Evolutionary conservation across 2,797 vertebrate genomes (phyloP).

Genomic region (Synanceia verrucosa): DNA sequence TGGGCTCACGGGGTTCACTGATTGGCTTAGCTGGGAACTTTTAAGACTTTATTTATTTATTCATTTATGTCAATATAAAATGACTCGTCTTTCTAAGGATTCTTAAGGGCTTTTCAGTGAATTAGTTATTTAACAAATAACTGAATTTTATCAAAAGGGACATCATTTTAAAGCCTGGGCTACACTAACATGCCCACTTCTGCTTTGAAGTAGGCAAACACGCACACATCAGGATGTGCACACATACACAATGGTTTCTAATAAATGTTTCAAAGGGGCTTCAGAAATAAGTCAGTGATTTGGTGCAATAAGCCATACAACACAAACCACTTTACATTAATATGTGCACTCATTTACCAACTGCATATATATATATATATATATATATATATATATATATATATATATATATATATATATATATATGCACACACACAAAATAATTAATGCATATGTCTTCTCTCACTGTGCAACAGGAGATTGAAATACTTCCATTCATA

Average conservation of each 20-base stretch:
- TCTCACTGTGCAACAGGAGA: conserved; percentile 83
- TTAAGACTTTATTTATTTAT: too few species aligned
- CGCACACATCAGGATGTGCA: conserved; percentile 38
- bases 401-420: conserved; percentile 43
- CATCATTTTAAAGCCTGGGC: too few species aligned
- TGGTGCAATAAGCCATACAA: conserved; percentile 73
- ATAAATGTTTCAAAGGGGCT: conserved; percentile 96
- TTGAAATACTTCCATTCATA: conserved; percentile 87
- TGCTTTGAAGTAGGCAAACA: conserved; percentile 66
- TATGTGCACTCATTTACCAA: conserved; percentile 22
- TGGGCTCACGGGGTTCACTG: too few species aligned
- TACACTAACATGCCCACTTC: conserved; percentile 64
- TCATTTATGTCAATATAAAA: too few species aligned
- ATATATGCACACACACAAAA: too few species aligned
- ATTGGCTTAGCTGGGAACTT: too few species aligned
- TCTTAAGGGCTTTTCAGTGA: too few species aligned
- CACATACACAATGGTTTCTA: conserved; percentile 83
- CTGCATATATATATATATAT: background rate
- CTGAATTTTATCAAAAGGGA: too few species aligned
- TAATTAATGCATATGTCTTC: too few species aligned
- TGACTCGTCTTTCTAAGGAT: too few species aligned
- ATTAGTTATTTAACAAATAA: too few species aligned
- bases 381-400: conserved; percentile 16
- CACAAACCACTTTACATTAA: conserved; percentile 20
- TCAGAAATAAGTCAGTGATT: conserved; percentile 91